Conservation (phyloP, 2,113 vertebrate species). For the Hydrochoerus hydrochaeris region DNA sequence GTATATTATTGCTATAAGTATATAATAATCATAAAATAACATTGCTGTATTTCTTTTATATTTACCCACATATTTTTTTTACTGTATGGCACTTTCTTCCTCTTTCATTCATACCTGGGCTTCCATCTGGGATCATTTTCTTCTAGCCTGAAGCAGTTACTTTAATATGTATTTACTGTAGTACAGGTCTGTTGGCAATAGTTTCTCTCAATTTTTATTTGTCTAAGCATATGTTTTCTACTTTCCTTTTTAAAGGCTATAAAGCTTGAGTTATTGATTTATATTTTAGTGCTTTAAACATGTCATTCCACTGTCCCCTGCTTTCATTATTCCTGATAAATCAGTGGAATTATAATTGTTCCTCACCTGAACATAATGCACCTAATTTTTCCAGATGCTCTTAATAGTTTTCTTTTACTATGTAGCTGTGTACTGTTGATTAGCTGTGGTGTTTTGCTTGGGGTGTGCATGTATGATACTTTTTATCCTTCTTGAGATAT, state of each 20-base stretch:
- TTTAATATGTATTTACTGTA: not conserved
- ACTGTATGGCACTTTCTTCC: not conserved
- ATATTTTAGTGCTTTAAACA: constrained; percentile 22
- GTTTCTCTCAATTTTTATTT: not conserved
- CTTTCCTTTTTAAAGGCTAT: not conserved
- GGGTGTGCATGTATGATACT: not conserved
- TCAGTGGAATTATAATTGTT: not conserved
- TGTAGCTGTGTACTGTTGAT: not conserved
- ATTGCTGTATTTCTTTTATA: not conserved
- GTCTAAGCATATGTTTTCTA: not conserved
- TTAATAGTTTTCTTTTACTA: not conserved
- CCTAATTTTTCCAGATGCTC: not conserved
- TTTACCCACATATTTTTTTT: not conserved
- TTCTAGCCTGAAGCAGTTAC: not conserved
- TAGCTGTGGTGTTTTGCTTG: not conserved
- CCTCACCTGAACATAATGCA: not conserved
- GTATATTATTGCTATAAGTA: not conserved
- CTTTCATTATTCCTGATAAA: not conserved
- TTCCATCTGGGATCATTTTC: not conserved
- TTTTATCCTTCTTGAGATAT: constrained; percentile 1
- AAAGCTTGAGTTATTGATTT: not conserved
- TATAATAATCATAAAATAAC: not conserved
- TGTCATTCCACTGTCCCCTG: not conserved
- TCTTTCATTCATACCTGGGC: not conserved
- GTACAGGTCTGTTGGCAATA: not conserved